A percentile compares a stretch with the other conserved stretches of the same genome.
Conservation (phyloP, 2,113 vertebrate genomes). For the Rhinolophus sinicus region DNA sequence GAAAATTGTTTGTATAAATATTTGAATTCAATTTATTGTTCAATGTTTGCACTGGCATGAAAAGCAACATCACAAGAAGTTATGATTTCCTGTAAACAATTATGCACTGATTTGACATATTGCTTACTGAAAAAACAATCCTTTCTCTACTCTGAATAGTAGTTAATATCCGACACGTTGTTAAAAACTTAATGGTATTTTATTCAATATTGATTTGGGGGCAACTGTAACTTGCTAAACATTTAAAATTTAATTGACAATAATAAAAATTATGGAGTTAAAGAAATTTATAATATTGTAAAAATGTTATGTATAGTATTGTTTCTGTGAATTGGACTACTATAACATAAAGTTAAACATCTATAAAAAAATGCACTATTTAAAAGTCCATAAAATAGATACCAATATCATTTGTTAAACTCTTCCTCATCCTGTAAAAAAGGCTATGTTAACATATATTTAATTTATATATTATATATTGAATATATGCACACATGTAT, state of each 20-base stretch:
- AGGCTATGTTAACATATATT: neutral
- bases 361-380: neutral
- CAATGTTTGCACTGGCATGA: neutral
- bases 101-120: neutral
- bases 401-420: neutral
- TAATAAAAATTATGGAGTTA: slow-evolving; percentile 17
- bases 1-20: slow-evolving; percentile 45
- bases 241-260: neutral
- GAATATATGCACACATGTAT: neutral
- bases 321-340: neutral
- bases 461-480: neutral
- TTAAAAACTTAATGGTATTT: neutral
- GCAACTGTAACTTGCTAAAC: neutral
- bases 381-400: neutral
- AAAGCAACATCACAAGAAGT: neutral
- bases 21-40: slow-evolving; percentile 10
- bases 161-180: neutral
- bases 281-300: neutral
- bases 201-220: slow-evolving; percentile 37
- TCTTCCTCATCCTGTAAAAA: neutral
- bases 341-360: neutral
- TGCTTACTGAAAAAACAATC: slow-evolving; percentile 53
- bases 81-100: slow-evolving; percentile 52
- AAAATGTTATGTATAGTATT: neutral
- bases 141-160: neutral